Conservation (phyloP, 2,888 invertebrate species). For the Xestobium rufovillosum region DNA sequence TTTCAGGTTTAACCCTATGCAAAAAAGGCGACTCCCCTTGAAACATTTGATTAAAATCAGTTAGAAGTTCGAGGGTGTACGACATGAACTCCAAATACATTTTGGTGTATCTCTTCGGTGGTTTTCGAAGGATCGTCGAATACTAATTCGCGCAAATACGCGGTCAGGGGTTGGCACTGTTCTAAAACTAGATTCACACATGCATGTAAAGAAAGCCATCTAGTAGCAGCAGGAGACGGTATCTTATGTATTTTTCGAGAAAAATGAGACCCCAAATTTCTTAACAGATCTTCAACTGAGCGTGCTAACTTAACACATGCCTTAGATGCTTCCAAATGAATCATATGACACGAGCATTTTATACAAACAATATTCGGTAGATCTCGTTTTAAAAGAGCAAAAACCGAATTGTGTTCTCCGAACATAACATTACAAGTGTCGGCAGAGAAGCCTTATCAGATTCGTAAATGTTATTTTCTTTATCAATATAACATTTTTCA, state of each 20-base stretch:
- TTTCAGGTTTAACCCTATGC: slow-evolving; percentile 21
- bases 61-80: slow-evolving; percentile 23
- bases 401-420: slow-evolving; percentile 21
- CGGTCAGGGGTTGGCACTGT: slow-evolving; percentile 30
- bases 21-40: slow-evolving; percentile 23
- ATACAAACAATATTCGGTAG: slow-evolving; percentile 26
- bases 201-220: slow-evolving; percentile 31
- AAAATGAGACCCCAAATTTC: slow-evolving; percentile 28
- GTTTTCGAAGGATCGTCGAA: slow-evolving; percentile 28
- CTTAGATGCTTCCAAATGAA: slow-evolving; percentile 27
- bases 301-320: slow-evolving; percentile 31
- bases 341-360: slow-evolving; percentile 33
- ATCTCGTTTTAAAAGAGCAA: slow-evolving; percentile 15
- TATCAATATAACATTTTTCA: no score
- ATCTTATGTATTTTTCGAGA: slow-evolving; percentile 32
- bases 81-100: slow-evolving; percentile 28
- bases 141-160: slow-evolving; percentile 26
- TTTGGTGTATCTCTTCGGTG: slow-evolving; percentile 24
- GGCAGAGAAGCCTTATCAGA: no score
- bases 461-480: no score
- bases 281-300: slow-evolving; percentile 21
- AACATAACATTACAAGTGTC: slow-evolving; percentile 31
- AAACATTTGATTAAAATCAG: slow-evolving; percentile 26
- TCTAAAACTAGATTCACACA: slow-evolving; percentile 35
- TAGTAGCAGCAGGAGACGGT: slow-evolving; percentile 17